Base-by-base conservation (phyloP, 2,797 vertebrate species). In the Coranthus polyacanthus region DNA sequence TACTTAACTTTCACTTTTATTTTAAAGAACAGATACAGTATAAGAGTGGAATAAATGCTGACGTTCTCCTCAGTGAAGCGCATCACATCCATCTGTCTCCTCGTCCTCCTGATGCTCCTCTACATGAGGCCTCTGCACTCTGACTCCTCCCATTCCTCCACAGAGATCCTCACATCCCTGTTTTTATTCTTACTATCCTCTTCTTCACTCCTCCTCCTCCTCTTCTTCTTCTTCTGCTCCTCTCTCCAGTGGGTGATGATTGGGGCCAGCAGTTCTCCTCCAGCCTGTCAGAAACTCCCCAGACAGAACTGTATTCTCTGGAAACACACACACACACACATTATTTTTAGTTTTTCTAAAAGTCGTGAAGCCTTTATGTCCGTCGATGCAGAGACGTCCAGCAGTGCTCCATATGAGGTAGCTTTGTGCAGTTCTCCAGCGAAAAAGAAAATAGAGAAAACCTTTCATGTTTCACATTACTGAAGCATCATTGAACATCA, bases 251-350 rank as follows among this genome's bases (percentile, higher is more conserved):
- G 84, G 74, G 75, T 59, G 75, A 85, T 84, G 75, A 87, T 87
- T 65, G 68, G 67, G 81, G 76, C 58, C 78, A 77, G 42, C 34
- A 49, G 58, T 75, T 77, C 79, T 79, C 37, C 58, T 71, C 61
- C 54, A 61, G 67, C 38, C 79, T 80, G 66, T 78, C 75, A 84
- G 63, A 86, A 79, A 65, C 73, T 89, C 85, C 79, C 79, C 57
- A 46, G 75, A 75, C 66, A 53, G 9, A 59, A 47, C 34, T 47
- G 0, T 29, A 46, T 37, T 74, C 60, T 79, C 44, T 47, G 42
- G 42, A 80, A 78, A 78, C 49, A 41, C 44, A 52, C 12, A 1
- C 9, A 20, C 29, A 34, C 26, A 16, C 26, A 29, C 49, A 54
- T 58, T 82, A 81, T 76, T 84, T 82, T 78, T 59, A 60, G 69